Base-by-base conservation (phyloP, 2,113 vertebrate species). In the Motacilla alba region DNA sequence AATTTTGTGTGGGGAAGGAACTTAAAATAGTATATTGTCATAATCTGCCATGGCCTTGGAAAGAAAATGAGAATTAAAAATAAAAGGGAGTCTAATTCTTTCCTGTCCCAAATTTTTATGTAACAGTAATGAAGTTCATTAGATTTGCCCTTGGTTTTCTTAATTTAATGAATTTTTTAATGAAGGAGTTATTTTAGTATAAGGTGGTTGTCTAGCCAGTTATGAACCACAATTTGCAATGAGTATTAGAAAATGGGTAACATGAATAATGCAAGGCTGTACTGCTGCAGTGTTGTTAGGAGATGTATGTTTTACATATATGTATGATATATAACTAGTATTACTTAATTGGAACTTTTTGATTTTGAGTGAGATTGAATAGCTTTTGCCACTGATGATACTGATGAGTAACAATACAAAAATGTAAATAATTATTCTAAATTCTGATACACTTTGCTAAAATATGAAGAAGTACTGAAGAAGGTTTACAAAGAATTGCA, bases 121-220 rank as follows among this genome's bases (percentile, higher is more conserved):
- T 69, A 44, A 63, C 12, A 41, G 11, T 66, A 66, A 70, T 79
- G 44, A 19, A 62, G 24, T 33, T 60, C 27, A 53, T 78, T 50
- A 66, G 41, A 35, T 88, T 88, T 85, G 31, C 55, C 70, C 67
- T 90, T 89, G 22, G 15, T 13, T 95, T 90, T 24, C 67, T 88
- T 68, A 47, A 56, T 67, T 62, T 50, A 46, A 52, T 72, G 1
- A 35, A 27, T 85, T 63, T 78, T 26, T 39, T 68, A 46, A 70
- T 70, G 24, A 52, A n/a, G 50, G 46, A 63, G 31, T 84, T 91
- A 39, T 44, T 93, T 77, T 74, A 49, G 26, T 55, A 13, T 69
- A 12, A 30, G 15, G 31, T 83, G 24, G 7, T 63, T 81, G 50
- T 62, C 47, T 72, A 79, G 15, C 26, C 31, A 59, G 14, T 78